These are phyloP conservation scores for Cerastoderma edule DNA, from an alignment of 2,888 invertebrate species.

Conservation along the genomic window DNA sequence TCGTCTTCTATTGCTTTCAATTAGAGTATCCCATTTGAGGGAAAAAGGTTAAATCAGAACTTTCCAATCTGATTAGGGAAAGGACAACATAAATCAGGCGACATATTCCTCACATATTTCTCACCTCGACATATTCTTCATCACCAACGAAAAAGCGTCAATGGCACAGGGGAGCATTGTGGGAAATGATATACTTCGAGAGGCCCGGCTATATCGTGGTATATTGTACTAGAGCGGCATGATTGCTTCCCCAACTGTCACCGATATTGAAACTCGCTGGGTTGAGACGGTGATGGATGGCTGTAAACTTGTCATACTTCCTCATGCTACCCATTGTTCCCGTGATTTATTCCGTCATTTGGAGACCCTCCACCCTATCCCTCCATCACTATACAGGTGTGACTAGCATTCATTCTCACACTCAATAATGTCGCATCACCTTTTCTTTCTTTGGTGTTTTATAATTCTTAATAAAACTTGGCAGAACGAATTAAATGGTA, in stretches of 20 bases:
- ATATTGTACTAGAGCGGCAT: conserved; percentile 29
- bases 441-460: too few relatives aligned
- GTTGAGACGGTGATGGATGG: conserved; percentile 51
- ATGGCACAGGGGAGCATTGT: conserved; percentile 19
- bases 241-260: conserved; percentile 44
- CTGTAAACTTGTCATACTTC: conserved; percentile 50
- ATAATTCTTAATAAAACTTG: too few relatives aligned
- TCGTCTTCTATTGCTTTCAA: too few relatives aligned
- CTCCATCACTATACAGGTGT: conserved; percentile 56
- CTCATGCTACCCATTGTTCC: conserved; percentile 46
- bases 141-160: too few relatives aligned
- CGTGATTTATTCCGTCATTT: conserved; percentile 63
- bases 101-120: conserved; percentile 25
- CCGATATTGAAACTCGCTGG: conserved; percentile 40
- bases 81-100: neutral
- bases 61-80: conserved; percentile 2
- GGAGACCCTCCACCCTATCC: conserved; percentile 52
- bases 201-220: too few relatives aligned
- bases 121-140: too few relatives aligned
- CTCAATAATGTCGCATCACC: too few relatives aligned
- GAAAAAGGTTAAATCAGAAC: conserved; percentile 18
- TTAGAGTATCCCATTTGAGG: too few relatives aligned
- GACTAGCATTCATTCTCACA: conserved; percentile 47
- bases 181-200: conserved; percentile 20
- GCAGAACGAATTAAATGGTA: too few relatives aligned